phyloP scores from a whole-genome alignment of 2,888 invertebrate genomes.

The Hymenopus coronatus region DNA sequence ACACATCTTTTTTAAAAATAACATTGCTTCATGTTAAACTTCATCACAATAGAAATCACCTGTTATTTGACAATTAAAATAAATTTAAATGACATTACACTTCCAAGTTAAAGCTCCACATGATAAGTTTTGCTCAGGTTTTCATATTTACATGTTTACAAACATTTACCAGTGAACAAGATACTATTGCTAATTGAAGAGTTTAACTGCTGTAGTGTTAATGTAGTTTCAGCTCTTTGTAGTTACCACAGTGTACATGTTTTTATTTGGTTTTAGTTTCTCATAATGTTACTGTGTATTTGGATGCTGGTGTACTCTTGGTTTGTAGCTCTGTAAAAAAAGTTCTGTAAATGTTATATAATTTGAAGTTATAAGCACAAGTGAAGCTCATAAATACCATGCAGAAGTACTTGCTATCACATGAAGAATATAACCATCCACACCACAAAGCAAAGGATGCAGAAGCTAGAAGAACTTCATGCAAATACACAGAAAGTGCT shows the following conservation, averaged over 20 bases:
- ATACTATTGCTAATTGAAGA: not conserved
- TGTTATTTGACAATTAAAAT: too few species aligned
- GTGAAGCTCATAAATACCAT: not conserved
- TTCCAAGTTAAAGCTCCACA: not conserved
- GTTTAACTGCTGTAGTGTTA: too few species aligned
- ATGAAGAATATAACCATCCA: not conserved
- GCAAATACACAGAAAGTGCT: slow-evolving; percentile 28
- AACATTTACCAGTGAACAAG: not conserved
- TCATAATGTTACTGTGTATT: too few species aligned
- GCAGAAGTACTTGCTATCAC: not conserved
- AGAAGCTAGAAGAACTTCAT: slow-evolving; percentile 16
- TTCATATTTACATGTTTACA: not conserved
- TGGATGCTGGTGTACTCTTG: too few species aligned
- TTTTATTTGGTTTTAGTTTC: too few species aligned
- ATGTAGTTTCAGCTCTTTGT: too few species aligned
- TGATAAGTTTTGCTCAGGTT: not conserved
- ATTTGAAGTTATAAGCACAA: not conserved
- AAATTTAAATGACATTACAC: too few species aligned
- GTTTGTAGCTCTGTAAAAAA: too few species aligned
- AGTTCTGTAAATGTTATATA: not conserved
- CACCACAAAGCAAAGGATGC: not conserved
- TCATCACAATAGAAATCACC: too few species aligned
- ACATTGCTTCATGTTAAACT: too few species aligned
- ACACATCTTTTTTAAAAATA: too few species aligned
- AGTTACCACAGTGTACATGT: too few species aligned